These are phyloP conservation scores for Dolichopus griseipennis DNA, from an alignment of 2,888 invertebrate genomes.

Conservation along the genomic window DNA sequence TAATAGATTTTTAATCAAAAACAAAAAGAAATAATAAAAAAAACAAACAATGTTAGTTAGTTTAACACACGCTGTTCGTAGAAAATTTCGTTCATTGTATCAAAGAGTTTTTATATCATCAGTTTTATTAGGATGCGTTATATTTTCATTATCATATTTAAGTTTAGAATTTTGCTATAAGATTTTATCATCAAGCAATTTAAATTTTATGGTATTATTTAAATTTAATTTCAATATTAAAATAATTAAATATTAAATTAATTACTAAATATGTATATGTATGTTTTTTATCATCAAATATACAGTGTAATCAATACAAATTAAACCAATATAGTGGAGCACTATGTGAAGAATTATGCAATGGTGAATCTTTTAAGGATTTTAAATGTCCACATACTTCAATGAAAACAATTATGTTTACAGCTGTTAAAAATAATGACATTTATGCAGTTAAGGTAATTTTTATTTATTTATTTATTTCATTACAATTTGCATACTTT, in stretches of 20 bases:
- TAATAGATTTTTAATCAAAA: not conserved
- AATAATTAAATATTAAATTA: conserved; percentile 4
- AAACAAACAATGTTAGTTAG: conserved; percentile 32
- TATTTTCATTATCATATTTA: conserved; percentile 36
- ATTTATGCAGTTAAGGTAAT: conserved; percentile 37
- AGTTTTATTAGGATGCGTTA: conserved; percentile 31
- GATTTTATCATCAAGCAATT: conserved; percentile 36
- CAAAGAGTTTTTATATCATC: conserved; percentile 33
- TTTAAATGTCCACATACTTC: conserved; percentile 37
- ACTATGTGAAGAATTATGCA: conserved; percentile 38
- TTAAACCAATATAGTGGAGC: conserved; percentile 37
- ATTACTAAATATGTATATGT: too few species aligned
- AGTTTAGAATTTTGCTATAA: conserved; percentile 39
- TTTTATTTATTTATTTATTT: too few species aligned
- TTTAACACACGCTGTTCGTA: conserved; percentile 28
- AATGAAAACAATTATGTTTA: conserved; percentile 38
- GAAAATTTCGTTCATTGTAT: conserved; percentile 35
- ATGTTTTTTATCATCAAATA: not conserved
- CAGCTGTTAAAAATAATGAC: conserved; percentile 39
- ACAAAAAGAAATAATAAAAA: conserved; percentile 7
- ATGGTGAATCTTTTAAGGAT: conserved; percentile 33
- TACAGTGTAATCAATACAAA: conserved; percentile 36
- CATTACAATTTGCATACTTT: conserved; percentile 12
- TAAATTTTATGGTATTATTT: conserved; percentile 35
- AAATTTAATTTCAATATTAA: not conserved